A percentile compares a stretch with the other conserved stretches of the same genome.
Conservation (phyloP, 2,888 invertebrate genomes). For the Hoplodrina ambigua region DNA sequence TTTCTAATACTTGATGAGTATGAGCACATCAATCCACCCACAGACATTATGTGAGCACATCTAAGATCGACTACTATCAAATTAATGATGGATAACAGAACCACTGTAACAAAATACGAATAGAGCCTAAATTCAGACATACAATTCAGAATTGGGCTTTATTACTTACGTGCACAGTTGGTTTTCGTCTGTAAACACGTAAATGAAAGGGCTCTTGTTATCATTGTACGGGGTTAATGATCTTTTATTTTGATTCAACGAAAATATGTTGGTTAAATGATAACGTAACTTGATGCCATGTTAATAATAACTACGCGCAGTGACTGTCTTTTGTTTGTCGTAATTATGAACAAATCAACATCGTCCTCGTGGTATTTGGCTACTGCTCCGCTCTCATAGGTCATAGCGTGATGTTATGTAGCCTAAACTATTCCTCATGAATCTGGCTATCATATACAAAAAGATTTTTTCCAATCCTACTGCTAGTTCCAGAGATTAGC, state of each 20-base stretch:
- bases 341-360: background rate
- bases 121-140: background rate
- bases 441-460: too few species aligned
- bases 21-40: conserved; percentile 4
- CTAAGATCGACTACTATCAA: background rate
- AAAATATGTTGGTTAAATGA: conserved; percentile 28
- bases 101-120: conserved; percentile 7
- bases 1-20: conserved; percentile 38
- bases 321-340: background rate
- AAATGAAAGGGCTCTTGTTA: conserved; percentile 47
- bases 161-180: conserved; percentile 2
- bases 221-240: conserved; percentile 45
- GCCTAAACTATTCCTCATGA: too few species aligned
- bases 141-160: conserved; percentile 8
- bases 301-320: conserved; percentile 10
- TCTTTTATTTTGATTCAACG: conserved; percentile 36
- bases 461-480: too few species aligned
- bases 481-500: too few species aligned
- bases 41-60: background rate
- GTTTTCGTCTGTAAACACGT: background rate
- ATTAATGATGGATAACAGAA: background rate
- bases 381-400: too few species aligned
- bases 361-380: too few species aligned
- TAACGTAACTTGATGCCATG: conserved; percentile 16
- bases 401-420: too few species aligned